Evolutionary conservation across 2,888 invertebrate genomes (phyloP).

Genomic region (Tigriopus californicus): DNA sequence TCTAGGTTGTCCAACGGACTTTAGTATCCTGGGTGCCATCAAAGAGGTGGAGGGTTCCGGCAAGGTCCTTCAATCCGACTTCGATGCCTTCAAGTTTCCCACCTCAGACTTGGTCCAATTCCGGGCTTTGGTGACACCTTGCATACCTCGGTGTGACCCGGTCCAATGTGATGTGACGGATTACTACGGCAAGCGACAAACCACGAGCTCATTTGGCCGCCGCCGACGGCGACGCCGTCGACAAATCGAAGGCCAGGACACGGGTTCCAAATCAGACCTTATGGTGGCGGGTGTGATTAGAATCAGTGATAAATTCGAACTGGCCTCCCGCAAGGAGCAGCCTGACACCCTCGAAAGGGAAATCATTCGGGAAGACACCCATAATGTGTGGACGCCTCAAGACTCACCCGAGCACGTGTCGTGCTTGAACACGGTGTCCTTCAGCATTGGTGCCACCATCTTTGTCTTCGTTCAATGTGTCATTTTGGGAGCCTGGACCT

Average conservation of each 20-base stretch:
- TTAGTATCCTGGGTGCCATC: constrained; percentile 80
- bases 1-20: constrained; percentile 64
- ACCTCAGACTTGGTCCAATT: constrained; percentile 29
- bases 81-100: constrained; percentile 30
- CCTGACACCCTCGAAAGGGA: background rate
- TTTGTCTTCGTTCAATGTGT: background rate
- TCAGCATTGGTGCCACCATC: background rate
- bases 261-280: constrained; percentile 15
- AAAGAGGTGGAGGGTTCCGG: constrained; percentile 42
- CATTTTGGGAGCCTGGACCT: background rate
- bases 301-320: constrained; percentile 5
- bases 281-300: constrained; percentile 15
- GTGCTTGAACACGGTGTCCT: background rate
- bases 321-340: background rate
- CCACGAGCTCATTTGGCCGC: constrained; percentile 1
- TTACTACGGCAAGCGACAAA: constrained; percentile 41
- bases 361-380: background rate
- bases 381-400: too few relatives aligned
- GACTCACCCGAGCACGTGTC: too few relatives aligned
- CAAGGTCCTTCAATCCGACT: constrained; percentile 25
- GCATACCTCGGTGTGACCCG: constrained; percentile 48
- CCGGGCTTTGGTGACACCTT: constrained; percentile 28
- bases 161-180: constrained; percentile 71
- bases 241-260: background rate
- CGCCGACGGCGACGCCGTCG: background rate